Evolutionary conservation across 1,140 invertebrate species (phyloP).

Genomic region (Bicyclus anynana): DNA sequence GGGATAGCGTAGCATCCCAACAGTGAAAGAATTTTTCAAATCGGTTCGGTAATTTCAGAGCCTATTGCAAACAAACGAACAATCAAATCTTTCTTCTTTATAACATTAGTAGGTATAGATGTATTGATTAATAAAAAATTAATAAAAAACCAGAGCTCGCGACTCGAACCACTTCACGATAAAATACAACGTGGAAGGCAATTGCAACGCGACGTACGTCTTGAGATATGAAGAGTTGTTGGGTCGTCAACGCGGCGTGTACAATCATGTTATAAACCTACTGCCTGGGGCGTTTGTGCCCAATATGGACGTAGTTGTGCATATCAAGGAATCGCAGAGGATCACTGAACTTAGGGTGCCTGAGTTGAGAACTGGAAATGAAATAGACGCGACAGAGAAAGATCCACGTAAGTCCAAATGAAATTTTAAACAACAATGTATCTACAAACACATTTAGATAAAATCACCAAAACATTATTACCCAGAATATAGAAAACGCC

Average conservation of each 20-base stretch:
- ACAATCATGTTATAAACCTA: slow-evolving; percentile 80
- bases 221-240: slow-evolving; percentile 83
- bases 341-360: slow-evolving; percentile 78
- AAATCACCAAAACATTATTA: no score
- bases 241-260: slow-evolving; percentile 76
- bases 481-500: no score
- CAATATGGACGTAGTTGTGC: slow-evolving; percentile 78
- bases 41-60: no score
- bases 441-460: no score
- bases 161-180: slow-evolving; percentile 81
- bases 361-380: slow-evolving; percentile 78
- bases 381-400: slow-evolving; percentile 72
- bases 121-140: no score
- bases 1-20: no score
- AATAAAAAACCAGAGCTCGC: slow-evolving; percentile 71
- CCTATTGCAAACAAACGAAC: no score
- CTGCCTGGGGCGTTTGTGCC: slow-evolving; percentile 79
- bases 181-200: slow-evolving; percentile 80
- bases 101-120: no score
- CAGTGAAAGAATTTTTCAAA: no score
- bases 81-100: no score
- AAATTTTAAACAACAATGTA: no score
- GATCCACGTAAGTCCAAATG: slow-evolving; percentile 35
- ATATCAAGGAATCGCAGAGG: slow-evolving; percentile 78
- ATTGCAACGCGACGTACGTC: slow-evolving; percentile 79